Percentiles rank a stretch among this genome's conserved stretches.
Conservation (phyloP, 2,888 invertebrate genomes). For the Chymomyza procnemis region DNA sequence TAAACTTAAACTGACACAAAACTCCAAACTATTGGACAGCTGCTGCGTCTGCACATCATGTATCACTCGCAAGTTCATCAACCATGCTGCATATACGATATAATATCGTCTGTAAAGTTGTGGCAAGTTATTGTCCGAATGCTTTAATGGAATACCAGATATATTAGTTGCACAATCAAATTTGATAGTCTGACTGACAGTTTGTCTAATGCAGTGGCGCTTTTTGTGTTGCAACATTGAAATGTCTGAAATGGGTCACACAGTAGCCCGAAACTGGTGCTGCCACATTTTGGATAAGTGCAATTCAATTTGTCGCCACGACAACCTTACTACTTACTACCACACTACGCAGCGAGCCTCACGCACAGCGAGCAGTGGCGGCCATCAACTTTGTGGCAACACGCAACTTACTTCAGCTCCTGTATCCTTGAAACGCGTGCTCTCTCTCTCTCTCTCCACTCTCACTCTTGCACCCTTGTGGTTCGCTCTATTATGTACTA, state of each 20-base stretch:
- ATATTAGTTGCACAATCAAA: conserved; percentile 73
- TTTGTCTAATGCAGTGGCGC: conserved; percentile 15
- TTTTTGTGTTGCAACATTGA: conserved; percentile 17
- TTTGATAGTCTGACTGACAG: conserved; percentile 69
- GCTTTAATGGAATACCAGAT: conserved; percentile 73
- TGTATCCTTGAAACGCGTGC: neutral
- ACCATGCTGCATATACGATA: conserved; percentile 16
- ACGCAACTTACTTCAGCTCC: neutral
- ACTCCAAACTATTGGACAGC: conserved; percentile 28
- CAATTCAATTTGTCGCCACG: conserved; percentile 34
- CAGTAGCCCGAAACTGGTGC: neutral
- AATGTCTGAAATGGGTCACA: conserved; percentile 51
- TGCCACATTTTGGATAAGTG: conserved; percentile 16
- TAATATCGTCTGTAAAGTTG: conserved; percentile 53
- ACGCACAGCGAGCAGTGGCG: neutral
- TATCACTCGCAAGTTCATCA: conserved; percentile 52
- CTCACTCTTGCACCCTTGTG: neutral
- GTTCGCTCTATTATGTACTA: neutral
- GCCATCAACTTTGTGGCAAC: neutral
- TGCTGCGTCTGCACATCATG: conserved; percentile 61
- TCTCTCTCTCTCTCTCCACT: neutral
- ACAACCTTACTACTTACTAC: neutral
- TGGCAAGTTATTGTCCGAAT: conserved; percentile 8
- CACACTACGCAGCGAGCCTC: neutral
- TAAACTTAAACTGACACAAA: conserved; percentile 25